Base-by-base conservation (phyloP, 2,113 vertebrate genomes). In the Phainopepla nitens region DNA sequence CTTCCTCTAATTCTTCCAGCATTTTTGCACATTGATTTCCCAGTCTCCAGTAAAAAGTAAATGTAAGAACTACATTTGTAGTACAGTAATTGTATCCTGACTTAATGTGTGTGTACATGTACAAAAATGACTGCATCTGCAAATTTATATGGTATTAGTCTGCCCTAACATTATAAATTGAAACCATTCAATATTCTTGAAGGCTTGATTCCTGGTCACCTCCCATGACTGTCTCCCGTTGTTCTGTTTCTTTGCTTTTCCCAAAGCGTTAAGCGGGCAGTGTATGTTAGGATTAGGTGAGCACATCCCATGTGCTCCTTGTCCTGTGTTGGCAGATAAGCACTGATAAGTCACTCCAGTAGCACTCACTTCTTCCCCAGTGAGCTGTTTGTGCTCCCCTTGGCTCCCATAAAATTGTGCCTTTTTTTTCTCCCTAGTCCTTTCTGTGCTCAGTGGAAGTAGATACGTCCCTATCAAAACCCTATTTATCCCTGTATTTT, bases 211-310 rank as follows among this genome's bases (percentile, higher is more conserved):
- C 23, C 62, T 68, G 41, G n/a, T 87, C 57, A 36, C 20, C 44
- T 91, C 45, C 41, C 24, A 2, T n/a, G 20, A 35, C 82, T 96
- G 61, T 94, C 51, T 73, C 49, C 4, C 19, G 0, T 31, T 90
- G 60, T 64, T 95, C 39, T 94, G 25, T 96, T 79, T 78, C 58
- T 90, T 83, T 95, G 39, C n/a, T 50, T n/a, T 82, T 79, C 84
- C 62, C n/a, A 0, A 96, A 97, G 96, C 11, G 6, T 92, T 86
- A 96, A 97, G 72, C 35, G 28, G 49, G 45, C 45, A 83, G 41
- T 82, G 68, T 96, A 11, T 85, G 94, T 96, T 89, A 96, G 85
- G 93, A 97, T 97, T 89, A 95, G 97, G 97, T 97, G 94, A 97
- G 97, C 89, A 36, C 41, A 80, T 65, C 62, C 50, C 80, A 51